Evolutionary conservation across 2,797 vertebrate species (phyloP).

Genomic region (Carcharodon carcharias): DNA sequence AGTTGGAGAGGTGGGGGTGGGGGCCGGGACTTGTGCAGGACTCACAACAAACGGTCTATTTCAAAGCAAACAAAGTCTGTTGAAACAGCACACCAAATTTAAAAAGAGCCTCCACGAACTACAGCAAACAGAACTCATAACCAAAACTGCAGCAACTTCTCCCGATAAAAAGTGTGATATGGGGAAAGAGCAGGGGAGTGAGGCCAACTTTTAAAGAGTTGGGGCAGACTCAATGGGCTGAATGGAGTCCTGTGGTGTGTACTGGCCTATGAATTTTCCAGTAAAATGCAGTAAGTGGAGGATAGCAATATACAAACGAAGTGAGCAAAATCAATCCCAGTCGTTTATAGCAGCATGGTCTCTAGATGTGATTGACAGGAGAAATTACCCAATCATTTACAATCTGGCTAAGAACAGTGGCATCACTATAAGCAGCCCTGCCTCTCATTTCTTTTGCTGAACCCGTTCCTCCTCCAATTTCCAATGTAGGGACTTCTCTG

Average conservation of each 20-base stretch:
- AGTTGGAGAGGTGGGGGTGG: neutral
- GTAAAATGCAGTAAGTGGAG: neutral
- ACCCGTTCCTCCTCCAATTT: neutral
- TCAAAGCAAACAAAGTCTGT: neutral
- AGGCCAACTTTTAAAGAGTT: neutral
- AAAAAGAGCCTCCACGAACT: neutral
- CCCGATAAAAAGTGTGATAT: neutral
- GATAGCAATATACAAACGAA: neutral
- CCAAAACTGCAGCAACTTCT: neutral
- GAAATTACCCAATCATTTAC: neutral
- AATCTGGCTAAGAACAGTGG: neutral
- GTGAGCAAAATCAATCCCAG: neutral
- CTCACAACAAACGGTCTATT: neutral
- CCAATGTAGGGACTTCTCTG: neutral
- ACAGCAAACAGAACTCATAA: neutral
- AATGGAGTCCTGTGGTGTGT: neutral
- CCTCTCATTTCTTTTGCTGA: neutral
- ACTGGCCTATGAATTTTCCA: neutral
- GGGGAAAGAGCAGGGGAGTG: neutral
- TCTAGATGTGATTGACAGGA: neutral
- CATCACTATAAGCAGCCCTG: neutral
- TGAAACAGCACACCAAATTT: no score
- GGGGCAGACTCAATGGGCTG: neutral
- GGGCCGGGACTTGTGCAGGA: neutral
- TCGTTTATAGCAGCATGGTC: neutral